phyloP scores from a whole-genome alignment of 2,797 vertebrate species.

The Eleutherodactylus coqui region DNA sequence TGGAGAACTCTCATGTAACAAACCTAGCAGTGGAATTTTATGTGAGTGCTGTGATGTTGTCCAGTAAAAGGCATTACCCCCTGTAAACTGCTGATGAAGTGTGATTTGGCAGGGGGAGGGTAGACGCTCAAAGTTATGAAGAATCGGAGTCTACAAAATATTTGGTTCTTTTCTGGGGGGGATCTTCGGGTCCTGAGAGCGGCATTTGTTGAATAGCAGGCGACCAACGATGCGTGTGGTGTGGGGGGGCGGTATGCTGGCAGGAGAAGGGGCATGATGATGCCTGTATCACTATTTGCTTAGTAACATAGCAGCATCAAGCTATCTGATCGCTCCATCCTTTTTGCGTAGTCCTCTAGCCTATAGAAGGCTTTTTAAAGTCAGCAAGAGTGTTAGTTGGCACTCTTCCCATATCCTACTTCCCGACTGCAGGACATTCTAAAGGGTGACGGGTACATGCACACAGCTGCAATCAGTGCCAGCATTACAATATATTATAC shows the following conservation, averaged over 20 bases:
- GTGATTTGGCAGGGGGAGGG: constrained; percentile 50
- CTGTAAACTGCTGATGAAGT: constrained; percentile 36
- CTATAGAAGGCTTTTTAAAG: too few relatives aligned
- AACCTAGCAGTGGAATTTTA: background rate
- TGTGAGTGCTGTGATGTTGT: background rate
- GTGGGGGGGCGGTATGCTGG: constrained; percentile 77
- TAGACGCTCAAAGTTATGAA: constrained; percentile 70
- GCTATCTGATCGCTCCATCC: background rate
- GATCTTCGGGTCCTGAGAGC: constrained; percentile 62
- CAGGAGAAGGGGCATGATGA: constrained; percentile 18
- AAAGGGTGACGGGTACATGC: too few relatives aligned
- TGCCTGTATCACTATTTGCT: constrained; percentile 15
- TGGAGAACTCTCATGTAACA: background rate
- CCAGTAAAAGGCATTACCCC: constrained; percentile 34
- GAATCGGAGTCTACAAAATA: constrained; percentile 70
- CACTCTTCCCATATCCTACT: background rate
- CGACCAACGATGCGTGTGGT: constrained; percentile 79
- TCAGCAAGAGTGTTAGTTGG: too few relatives aligned
- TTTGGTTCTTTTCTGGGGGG: constrained; percentile 48
- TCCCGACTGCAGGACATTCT: too few relatives aligned
- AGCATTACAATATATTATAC: background rate
- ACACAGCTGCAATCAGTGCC: too few relatives aligned
- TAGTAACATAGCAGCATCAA: background rate
- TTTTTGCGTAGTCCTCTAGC: too few relatives aligned
- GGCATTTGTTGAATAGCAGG: constrained; percentile 81